Base-by-base conservation (phyloP, 1,140 invertebrate genomes). In the Cotesia vestalis region DNA sequence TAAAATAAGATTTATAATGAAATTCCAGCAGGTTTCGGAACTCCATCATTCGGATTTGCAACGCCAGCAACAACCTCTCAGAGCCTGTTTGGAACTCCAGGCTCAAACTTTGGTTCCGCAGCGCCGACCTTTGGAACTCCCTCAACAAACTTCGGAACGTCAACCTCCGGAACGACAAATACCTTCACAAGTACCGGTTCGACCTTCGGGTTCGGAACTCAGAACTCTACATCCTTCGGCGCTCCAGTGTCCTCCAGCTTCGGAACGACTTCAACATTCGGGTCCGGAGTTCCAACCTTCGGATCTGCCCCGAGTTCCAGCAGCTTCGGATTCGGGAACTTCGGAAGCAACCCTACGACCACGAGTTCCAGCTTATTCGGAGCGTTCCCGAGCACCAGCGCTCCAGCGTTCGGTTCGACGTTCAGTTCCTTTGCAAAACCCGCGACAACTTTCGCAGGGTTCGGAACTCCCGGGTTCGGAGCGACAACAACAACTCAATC, bases 331-430 rank as follows among this genome's bases (percentile, higher is more conserved):
- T 86, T 86, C 64, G 80, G 84, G 4, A 69, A 75, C 57, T 86
- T 85, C 34, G 73, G 86, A 51, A 78, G 83, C 35, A 88, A 87
- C 76, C 85, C 83, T 4, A 72, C 83, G 0, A 83, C 81, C 11
- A 85, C 85, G 0, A 78, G 87, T n/a, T 79, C 85, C n/a, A 81
- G 72, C 57, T 72, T 87, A 17, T 88, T 87, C 53, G 74, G 80
- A 34, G 78, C 79, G 40, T 88, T 88, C 74, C 81, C 80, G 5
- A 73, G 81, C 66, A 46, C 85, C 73, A 80, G 71, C 75, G 80
- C 83, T 38, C 74, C 71, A 34, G 73, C 79, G 4, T 76, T 80
- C 2, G 88, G 89, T 8, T 91, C 92, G 83, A 88, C 88, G 6
- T 75, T 85, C 8, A 78, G 79, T 14, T 81, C 79, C 1, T 91